Conservation (phyloP, 2,888 invertebrate genomes). For the Parnassius apollo region DNA sequence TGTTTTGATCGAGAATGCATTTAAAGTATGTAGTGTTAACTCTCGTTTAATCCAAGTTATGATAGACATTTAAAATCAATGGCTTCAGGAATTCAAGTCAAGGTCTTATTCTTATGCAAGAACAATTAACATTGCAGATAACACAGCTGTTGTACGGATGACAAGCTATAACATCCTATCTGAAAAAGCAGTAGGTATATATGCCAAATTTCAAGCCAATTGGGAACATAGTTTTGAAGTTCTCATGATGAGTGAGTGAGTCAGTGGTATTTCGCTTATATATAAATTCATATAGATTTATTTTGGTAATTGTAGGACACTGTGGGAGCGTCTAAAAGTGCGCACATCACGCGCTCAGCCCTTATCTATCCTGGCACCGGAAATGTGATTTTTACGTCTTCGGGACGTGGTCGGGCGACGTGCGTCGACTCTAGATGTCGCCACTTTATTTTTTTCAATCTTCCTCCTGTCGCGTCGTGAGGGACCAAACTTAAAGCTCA, state of each 20-base stretch:
- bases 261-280: background rate
- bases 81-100: too few relatives aligned
- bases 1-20: too few relatives aligned
- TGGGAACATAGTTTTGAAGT: too few relatives aligned
- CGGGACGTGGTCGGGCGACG: conserved; percentile 36
- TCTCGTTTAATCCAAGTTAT: too few relatives aligned
- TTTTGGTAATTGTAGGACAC: conserved; percentile 8
- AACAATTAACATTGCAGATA: background rate
- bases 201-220: too few relatives aligned
- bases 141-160: background rate
- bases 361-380: conserved; percentile 38
- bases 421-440: conserved; percentile 25
- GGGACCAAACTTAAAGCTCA: conserved; percentile 29
- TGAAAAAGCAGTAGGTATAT: too few relatives aligned
- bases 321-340: conserved; percentile 25
- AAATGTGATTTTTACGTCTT: conserved; percentile 37
- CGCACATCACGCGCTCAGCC: conserved; percentile 28
- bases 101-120: too few relatives aligned
- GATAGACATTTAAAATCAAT: too few relatives aligned
- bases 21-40: too few relatives aligned
- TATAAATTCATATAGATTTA: background rate
- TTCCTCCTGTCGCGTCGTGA: conserved; percentile 39
- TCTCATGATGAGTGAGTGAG: too few relatives aligned
- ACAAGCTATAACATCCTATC: too few relatives aligned
- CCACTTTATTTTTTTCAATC: conserved; percentile 21